Percentiles rank a stretch among this genome's conserved stretches.
These are phyloP conservation scores for Lepidostoma basale DNA, from an alignment of 1,140 invertebrate species.

Conservation along the genomic window DNA sequence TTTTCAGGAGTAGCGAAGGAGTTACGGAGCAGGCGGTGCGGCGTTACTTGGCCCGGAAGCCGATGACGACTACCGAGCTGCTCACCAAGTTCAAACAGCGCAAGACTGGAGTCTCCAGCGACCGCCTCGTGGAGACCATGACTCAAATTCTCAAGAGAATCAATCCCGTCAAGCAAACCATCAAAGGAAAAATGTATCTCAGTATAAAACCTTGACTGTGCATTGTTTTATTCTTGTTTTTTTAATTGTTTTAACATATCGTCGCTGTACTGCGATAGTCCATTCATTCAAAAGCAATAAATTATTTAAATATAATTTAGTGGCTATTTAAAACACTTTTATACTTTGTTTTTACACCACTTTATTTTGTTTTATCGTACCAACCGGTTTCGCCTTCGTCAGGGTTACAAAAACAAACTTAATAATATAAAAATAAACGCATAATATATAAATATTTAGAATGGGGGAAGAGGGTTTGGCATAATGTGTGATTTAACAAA, in stretches of 20 bases:
- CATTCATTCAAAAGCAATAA: not conserved
- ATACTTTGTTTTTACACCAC: not conserved
- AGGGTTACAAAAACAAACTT: no score
- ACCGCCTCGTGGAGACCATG: conserved; percentile 90
- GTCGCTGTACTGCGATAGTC: not conserved
- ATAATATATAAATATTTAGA: no score
- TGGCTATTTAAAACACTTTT: not conserved
- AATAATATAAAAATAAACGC: no score
- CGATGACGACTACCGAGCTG: conserved; percentile 94
- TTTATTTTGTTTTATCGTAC: no score
- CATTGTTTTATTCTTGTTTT: not conserved
- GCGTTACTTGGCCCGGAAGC: conserved; percentile 91
- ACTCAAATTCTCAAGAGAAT: conserved; percentile 94
- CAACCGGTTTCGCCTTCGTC: no score
- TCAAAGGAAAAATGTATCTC: conserved; percentile 95
- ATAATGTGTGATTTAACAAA: no score
- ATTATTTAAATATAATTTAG: not conserved
- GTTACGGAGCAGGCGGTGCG: conserved; percentile 94
- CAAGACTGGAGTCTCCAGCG: conserved; percentile 86
- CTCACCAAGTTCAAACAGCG: conserved; percentile 95
- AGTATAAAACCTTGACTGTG: conserved; percentile 69
- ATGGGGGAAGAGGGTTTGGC: no score
- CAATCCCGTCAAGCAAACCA: conserved; percentile 90
- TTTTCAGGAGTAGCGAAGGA: conserved; percentile 75
- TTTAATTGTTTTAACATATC: conserved; percentile 15